Conservation (phyloP, 1,140 invertebrate genomes). For the Frieseomelitta varia region DNA sequence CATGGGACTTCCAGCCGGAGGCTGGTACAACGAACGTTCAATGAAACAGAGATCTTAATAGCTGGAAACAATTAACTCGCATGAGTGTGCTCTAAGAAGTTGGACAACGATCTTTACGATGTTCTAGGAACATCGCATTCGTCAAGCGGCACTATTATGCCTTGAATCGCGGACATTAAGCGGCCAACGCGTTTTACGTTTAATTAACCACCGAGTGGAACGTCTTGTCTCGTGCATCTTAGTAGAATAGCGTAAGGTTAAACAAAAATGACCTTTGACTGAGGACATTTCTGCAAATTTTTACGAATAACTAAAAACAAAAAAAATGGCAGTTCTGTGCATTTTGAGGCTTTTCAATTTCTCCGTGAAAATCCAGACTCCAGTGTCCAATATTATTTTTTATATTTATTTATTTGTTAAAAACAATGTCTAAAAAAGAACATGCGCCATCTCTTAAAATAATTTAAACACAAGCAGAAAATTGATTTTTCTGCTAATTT, state of each 20-base stretch:
- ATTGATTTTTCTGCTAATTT: too few relatives aligned
- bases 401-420: too few relatives aligned
- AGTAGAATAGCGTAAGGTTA: not conserved
- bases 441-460: too few relatives aligned
- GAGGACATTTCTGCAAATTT: too few relatives aligned
- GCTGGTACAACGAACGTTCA: constrained; percentile 1
- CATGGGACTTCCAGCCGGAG: constrained; percentile 14
- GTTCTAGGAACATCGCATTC: constrained; percentile 7
- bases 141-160: constrained; percentile 25
- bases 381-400: too few relatives aligned
- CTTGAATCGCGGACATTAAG: constrained; percentile 26
- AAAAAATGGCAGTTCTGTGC: too few relatives aligned
- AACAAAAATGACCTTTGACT: not conserved
- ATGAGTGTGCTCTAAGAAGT: constrained; percentile 41
- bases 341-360: too few relatives aligned
- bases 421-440: too few relatives aligned
- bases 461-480: too few relatives aligned
- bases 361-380: too few relatives aligned
- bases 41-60: constrained; percentile 42
- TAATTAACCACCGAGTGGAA: constrained; percentile 22
- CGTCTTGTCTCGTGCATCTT: not conserved
- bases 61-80: constrained; percentile 38
- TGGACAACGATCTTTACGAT: constrained; percentile 38
- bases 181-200: constrained; percentile 1
- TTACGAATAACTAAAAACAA: too few relatives aligned